Base-by-base conservation (phyloP, 1,140 invertebrate genomes). In the Pentalonia nigronervosa region DNA sequence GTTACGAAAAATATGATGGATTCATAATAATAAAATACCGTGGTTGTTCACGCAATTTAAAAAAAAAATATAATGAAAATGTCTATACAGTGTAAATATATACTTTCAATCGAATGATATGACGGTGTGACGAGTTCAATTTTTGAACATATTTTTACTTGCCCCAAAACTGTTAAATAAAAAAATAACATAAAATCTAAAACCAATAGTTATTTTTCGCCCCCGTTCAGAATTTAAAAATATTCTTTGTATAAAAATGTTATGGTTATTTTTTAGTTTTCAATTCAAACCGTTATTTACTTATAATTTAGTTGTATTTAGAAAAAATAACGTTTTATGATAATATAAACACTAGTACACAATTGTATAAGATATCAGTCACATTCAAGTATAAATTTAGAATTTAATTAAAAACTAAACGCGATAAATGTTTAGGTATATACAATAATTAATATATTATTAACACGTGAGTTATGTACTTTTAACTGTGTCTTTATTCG, bases 181-280 rank as follows among this genome's bases (percentile, higher is more conserved):
- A 76, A 76, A 76, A n/a, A n/a, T 76, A 76, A n/a, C 60, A 76
- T 76, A 76, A n/a, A 76, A 67, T 30, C 60, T 67, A n/a, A 67
- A 67, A 76, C 60, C 60, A 76, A 76, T 76, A 17, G 30, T 30
- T 76, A 76, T 76, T 76, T 76, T 76, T 76, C 4, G 14, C 30
- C 30, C 60, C n/a, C 30, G 4, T 76, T 76, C 60, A n/a, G n/a
- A 76, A 76, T 76, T 76, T 76, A 34, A 76, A 76, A 76, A 17
- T 76, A 76, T n/a, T 34, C 60, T 76, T 76, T 76, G 30, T 76
- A 76, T 76, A 76, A 14, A 76, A 76, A 76, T 76, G 23, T 34
- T 76, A 0, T n/a, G 14, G 8, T 53, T 53, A 23, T 48, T 53
- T 76, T 76, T 67, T 67, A 67, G 11, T 67, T 67, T 76, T 76